phyloP scores from a whole-genome alignment of 2,113 vertebrate species.

The Zosterops borbonicus region DNA sequence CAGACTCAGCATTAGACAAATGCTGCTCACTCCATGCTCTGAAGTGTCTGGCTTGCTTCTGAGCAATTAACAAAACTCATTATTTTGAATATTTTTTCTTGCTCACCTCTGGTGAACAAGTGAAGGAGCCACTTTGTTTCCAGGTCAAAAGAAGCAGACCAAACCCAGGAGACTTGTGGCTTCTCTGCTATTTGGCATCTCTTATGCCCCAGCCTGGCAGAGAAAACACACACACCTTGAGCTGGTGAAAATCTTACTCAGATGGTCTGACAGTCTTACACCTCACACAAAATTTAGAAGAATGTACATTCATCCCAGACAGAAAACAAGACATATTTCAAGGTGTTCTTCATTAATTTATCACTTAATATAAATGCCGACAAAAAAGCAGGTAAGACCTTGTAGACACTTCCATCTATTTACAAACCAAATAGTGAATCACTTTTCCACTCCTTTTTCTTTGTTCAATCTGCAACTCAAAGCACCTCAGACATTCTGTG shows the following conservation, averaged over 20 bases:
- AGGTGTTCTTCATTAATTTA: slow-evolving; percentile 65
- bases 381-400: slow-evolving; percentile 74
- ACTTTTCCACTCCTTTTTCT: slow-evolving; percentile 31
- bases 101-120: not conserved
- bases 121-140: not conserved
- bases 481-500: slow-evolving; percentile 46
- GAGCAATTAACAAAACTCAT: not conserved
- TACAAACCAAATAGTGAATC: slow-evolving; percentile 69
- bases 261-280: not conserved
- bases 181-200: not conserved
- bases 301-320: not conserved
- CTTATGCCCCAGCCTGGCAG: accelerated
- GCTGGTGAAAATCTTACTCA: not conserved
- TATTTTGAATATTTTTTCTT: not conserved
- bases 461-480: slow-evolving; percentile 61
- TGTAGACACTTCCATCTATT: slow-evolving; percentile 68
- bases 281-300: not conserved
- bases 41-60: not conserved
- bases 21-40: not conserved
- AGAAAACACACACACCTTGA: not conserved
- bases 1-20: not conserved
- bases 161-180: accelerated
- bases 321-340: slow-evolving; percentile 16
- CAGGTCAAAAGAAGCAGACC: not conserved
- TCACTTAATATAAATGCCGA: slow-evolving; percentile 78